Base-by-base conservation (phyloP, 1,140 invertebrate species). In the Drosophila kanapiae region DNA sequence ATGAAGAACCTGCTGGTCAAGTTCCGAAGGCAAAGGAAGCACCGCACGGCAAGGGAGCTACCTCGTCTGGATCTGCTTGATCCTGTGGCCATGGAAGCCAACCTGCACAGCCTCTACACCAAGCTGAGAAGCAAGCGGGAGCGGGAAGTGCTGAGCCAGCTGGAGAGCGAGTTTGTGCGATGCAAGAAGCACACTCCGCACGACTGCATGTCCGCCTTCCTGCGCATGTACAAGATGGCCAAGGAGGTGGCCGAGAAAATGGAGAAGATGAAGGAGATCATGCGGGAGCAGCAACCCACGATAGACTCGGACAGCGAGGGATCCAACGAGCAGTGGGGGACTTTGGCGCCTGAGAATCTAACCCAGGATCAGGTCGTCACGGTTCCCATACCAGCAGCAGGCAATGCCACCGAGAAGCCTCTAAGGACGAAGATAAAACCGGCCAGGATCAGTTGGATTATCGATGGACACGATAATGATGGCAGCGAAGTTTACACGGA, bases 221-320 rank as follows among this genome's bases (percentile, higher is more conserved):
- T 91, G 60, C 77, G 79, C 11, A 90, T 92, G 78, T 92, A 92
- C 45, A 75, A 91, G 10, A 79, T 92, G 76, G 88, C 88, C 47
- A 84, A 70, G 37, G 91, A 92, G 29, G 81, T 92, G 7, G 82
- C 78, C 45, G 82, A 92, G 47, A 92, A 88, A 68, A 82, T 92
- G 70, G 80, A 92, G 29, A 91, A 91, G 65, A 92, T 92, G 91
- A 82, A 84, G 64, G 78, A 68, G 2, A 85, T 92, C 14, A 91
- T 92, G 35, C 64, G 76, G 29, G 84, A 79, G 11, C 86, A 80
- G 47, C 69, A 75, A 40, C 76, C 78, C 10, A 13, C 58, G 6
- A 10, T 85, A 7, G 71, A 63, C 4, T 84, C 85, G 0, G 33
- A 14, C 8, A 87, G 84, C 31, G 10, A 45, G 11, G 84, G 72